Evolutionary conservation across 2,113 vertebrate species (phyloP).

Genomic region (Strix uralensis): DNA sequence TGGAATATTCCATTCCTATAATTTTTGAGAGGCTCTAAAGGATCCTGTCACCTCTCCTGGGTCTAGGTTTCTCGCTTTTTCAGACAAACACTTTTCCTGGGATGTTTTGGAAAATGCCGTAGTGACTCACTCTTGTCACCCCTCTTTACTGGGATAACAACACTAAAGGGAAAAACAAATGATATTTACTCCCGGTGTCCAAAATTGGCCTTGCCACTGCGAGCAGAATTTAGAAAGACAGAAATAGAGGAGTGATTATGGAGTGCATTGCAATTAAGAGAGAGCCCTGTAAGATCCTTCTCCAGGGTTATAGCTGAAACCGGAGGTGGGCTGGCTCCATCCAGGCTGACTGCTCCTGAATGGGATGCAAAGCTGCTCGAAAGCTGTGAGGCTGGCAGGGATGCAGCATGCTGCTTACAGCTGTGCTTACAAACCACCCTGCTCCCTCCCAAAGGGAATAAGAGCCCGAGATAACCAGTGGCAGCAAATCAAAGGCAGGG

Average conservation of each 20-base stretch:
- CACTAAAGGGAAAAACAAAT: background rate
- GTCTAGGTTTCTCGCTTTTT: background rate
- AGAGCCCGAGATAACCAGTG: background rate
- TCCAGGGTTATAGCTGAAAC: background rate
- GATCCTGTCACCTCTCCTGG: background rate
- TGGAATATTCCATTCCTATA: background rate
- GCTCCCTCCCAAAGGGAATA: background rate
- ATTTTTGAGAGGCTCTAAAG: background rate
- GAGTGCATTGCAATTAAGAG: background rate
- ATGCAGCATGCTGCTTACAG: background rate
- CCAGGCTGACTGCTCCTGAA: background rate
- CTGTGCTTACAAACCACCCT: background rate
- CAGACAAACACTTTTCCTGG: background rate
- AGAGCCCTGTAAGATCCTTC: background rate
- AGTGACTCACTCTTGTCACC: conserved; percentile 22
- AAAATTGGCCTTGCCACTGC: background rate
- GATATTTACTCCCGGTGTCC: background rate
- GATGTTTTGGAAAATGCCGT: background rate
- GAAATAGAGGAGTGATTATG: conserved; percentile 8
- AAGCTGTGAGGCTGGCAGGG: background rate
- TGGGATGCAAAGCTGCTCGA: background rate
- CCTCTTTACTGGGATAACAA: background rate
- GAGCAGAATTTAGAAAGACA: background rate
- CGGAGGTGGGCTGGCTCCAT: background rate
- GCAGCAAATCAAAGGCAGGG: background rate